Percentiles rank a stretch among this genome's conserved stretches.
Conservation (phyloP, 2,797 vertebrate genomes). For the Anisognathus igniventris region DNA sequence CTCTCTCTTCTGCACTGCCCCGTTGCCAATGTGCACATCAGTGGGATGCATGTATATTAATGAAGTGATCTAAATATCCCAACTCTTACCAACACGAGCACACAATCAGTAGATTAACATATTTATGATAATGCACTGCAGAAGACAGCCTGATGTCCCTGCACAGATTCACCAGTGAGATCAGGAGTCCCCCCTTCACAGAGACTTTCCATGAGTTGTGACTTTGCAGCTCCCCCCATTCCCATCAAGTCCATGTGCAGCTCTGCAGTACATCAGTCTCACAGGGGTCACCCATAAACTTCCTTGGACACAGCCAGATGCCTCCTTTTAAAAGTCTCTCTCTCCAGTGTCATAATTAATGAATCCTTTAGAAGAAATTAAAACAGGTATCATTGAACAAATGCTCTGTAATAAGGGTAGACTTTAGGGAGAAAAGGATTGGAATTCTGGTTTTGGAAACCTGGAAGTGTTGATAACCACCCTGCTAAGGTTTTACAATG, state of each 20-base stretch:
- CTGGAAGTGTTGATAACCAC: background rate
- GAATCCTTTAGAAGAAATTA: background rate
- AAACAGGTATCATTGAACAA: background rate
- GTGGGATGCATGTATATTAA: background rate
- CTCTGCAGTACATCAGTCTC: background rate
- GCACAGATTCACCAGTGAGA: background rate
- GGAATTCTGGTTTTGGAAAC: background rate
- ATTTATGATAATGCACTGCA: background rate
- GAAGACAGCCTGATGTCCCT: background rate
- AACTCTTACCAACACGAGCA: background rate
- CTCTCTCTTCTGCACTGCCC: background rate
- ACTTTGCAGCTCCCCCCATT: background rate
- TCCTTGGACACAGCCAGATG: background rate
- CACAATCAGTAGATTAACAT: background rate
- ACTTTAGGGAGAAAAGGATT: background rate
- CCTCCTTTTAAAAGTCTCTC: background rate
- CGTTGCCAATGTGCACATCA: rapidly evolving
- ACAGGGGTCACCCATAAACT: background rate
- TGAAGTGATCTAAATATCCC: background rate
- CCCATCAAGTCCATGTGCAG: background rate
- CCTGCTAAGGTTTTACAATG: background rate
- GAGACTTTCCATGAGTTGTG: rapidly evolving
- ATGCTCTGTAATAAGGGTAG: background rate
- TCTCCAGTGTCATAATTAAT: background rate
- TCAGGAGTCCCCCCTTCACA: background rate